Evolutionary conservation across 2,888 invertebrate genomes (phyloP), one percentile per base, ranked within the genome.

Genomic region (Pharmacophagus antenor): DNA sequence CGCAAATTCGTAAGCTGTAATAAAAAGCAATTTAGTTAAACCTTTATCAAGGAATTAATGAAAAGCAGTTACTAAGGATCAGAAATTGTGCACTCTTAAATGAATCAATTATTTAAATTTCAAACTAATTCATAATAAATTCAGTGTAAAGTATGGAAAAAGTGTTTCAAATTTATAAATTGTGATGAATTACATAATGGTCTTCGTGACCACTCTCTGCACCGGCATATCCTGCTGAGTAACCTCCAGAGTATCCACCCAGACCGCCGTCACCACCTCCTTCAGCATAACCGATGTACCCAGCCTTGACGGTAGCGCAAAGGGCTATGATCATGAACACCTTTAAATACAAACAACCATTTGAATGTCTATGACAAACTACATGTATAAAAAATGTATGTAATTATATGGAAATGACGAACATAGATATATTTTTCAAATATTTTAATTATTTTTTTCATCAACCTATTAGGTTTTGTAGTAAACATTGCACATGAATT

Each of bases 131-230:
- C n/a, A n/a, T n/a, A n/a, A n/a, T n/a, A n/a, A n/a, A n/a, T n/a
- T n/a, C n/a, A n/a, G n/a, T n/a, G n/a, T n/a, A n/a, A n/a, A n/a
- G n/a, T n/a, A n/a, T n/a, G n/a, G n/a, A n/a, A n/a, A n/a, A n/a
- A n/a, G n/a, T n/a, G n/a, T n/a, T n/a, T n/a, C 3, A 31, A 37
- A 8, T n/a, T 37, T 37, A 37, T 37, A 44, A 27, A 27, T 5
- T 27, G 27, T 5, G 27, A 8, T 44, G 18, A 41, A 15, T 80
- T 70, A 90, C 91, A 68, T 88, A 82, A 67, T 90, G 87, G 63
- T 87, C 89, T 2, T 75, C 82, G 63, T 85, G 84, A 12, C 73
- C 69, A 22, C 71, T 68, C 12, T 68, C 73, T 5, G 55, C 63
- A 41, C 66, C 65, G 4, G 75, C 69, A 47, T 76, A 70, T 6